Evolutionary conservation across 2,797 vertebrate species (phyloP).

Genomic region (Aplochiton taeniatus): DNA sequence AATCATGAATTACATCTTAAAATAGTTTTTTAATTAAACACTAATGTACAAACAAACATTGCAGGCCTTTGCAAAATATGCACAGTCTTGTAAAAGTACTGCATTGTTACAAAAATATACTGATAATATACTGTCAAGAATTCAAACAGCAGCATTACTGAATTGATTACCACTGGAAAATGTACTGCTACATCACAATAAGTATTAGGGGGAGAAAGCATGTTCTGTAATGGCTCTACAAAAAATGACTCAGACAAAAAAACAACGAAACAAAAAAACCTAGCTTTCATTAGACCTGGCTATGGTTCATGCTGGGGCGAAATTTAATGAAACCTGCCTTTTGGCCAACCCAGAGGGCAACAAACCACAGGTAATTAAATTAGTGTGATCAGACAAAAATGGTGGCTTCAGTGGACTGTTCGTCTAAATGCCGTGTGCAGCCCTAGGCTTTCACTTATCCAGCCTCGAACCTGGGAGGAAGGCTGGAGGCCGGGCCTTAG

Average conservation of each 20-base stretch:
- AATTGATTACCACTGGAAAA: constrained; percentile 29
- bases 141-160: constrained; percentile 1
- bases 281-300: too few relatives aligned
- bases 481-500: constrained; percentile 6
- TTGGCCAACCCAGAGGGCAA: too few relatives aligned
- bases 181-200: constrained; percentile 42
- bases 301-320: too few relatives aligned
- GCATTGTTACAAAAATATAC: constrained; percentile 51
- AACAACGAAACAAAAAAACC: not conserved
- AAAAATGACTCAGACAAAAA: constrained; percentile 10
- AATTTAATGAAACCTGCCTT: too few relatives aligned
- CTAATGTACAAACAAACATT: constrained; percentile 5
- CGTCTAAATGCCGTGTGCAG: not conserved
- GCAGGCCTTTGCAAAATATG: constrained; percentile 51
- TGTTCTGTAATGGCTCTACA: constrained; percentile 22
- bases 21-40: too few relatives aligned
- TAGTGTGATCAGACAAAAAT: not conserved
- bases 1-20: constrained; percentile 15
- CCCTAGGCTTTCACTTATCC: constrained; percentile 31
- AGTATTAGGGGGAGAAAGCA: constrained; percentile 22
- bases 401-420: not conserved
- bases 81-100: constrained; percentile 33
- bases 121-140: constrained; percentile 13
- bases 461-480: constrained; percentile 22
- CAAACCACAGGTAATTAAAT: not conserved